Percentiles rank a stretch among this genome's conserved stretches.
Evolutionary conservation across 2,888 invertebrate species (phyloP).

Genomic region (Cryptocephalus moraei): DNA sequence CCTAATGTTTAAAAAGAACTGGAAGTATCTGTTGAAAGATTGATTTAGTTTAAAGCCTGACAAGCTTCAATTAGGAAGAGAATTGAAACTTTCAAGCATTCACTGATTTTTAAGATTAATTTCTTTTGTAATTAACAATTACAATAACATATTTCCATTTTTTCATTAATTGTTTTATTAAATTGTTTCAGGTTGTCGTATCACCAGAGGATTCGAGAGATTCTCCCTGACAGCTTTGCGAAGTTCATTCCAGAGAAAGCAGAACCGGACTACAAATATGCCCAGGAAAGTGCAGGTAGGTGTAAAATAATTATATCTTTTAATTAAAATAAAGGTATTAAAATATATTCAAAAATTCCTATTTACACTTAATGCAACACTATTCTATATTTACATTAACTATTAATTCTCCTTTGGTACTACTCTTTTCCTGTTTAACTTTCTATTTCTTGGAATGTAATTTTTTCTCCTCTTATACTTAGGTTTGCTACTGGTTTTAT

Average conservation of each 20-base stretch:
- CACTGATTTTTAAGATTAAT: too few relatives aligned
- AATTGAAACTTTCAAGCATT: too few relatives aligned
- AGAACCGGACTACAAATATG: conserved; percentile 82
- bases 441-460: conserved; percentile 13
- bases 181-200: conserved; percentile 68
- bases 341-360: conserved; percentile 5
- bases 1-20: too few relatives aligned
- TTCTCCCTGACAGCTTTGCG: conserved; percentile 80
- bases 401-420: neutral
- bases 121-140: too few relatives aligned
- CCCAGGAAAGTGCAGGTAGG: conserved; percentile 81
- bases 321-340: neutral
- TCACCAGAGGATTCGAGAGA: conserved; percentile 85
- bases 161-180: conserved; percentile 1
- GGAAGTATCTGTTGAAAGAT: too few relatives aligned
- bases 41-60: too few relatives aligned
- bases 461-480: conserved; percentile 22
- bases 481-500: neutral
- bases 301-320: conserved; percentile 11
- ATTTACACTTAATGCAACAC: neutral
- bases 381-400: neutral
- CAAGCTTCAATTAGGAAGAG: too few relatives aligned
- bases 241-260: conserved; percentile 77
- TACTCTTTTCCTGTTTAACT: conserved; percentile 6
- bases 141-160: too few relatives aligned